Percentiles rank a stretch among this genome's conserved stretches.
Conservation (phyloP, 1,140 invertebrate genomes). For the Rhynchophorus ferrugineus region DNA sequence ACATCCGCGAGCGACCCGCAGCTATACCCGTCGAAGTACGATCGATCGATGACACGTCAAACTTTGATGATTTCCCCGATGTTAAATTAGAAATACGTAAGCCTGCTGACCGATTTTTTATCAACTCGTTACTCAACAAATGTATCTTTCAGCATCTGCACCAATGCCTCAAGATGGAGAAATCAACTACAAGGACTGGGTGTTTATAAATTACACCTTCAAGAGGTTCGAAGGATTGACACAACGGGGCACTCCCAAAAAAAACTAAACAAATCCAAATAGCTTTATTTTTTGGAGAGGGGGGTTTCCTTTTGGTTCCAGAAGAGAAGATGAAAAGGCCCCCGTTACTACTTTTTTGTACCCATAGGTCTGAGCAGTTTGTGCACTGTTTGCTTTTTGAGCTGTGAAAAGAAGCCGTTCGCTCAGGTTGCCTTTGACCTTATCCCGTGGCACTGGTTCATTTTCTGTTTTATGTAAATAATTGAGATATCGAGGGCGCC, state of each 20-base stretch:
- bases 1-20: constrained; percentile 92
- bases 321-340: background rate
- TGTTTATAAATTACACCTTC: constrained; percentile 99
- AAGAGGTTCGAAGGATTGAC: constrained; percentile 96
- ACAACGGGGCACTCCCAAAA: constrained; percentile 70
- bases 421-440: constrained; percentile 16
- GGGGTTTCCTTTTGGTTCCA: background rate
- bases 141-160: constrained; percentile 62
- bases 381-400: constrained; percentile 32
- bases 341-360: constrained; percentile 6
- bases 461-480: background rate
- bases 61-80: constrained; percentile 99
- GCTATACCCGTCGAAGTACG: constrained; percentile 93
- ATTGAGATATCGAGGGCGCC: background rate
- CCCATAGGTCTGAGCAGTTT: constrained; percentile 37
- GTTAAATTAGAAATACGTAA: constrained; percentile 97
- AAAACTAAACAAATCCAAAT: constrained; percentile 51
- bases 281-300: background rate
- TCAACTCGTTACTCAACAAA: background rate
- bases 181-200: constrained; percentile 93
- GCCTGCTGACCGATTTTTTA: constrained; percentile 31
- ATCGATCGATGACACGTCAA: constrained; percentile 96
- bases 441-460: background rate
- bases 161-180: constrained; percentile 76
- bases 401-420: constrained; percentile 32